phyloP scores from a whole-genome alignment of 2,888 invertebrate species.

The Poecilus cupreus region DNA sequence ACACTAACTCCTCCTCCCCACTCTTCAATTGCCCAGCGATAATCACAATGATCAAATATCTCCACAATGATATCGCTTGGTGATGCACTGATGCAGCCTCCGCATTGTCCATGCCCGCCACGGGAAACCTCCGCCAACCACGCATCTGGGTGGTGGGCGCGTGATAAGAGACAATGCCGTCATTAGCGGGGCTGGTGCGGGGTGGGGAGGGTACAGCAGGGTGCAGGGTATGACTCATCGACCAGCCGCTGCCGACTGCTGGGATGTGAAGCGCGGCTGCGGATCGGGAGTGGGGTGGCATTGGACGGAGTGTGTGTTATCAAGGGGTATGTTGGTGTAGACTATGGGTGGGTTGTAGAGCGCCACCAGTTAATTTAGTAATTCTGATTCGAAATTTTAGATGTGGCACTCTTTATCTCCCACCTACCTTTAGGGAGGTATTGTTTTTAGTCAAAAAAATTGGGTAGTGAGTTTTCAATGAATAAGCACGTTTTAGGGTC shows the following conservation, averaged over 20 bases:
- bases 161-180: slow-evolving; percentile 54
- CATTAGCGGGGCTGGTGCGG: slow-evolving; percentile 44
- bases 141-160: slow-evolving; percentile 4
- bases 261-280: slow-evolving; percentile 9
- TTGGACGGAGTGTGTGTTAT: not conserved
- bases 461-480: no score
- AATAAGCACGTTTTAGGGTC: no score
- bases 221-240: slow-evolving; percentile 50
- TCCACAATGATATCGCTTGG: slow-evolving; percentile 1
- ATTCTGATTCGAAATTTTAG: no score
- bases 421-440: no score
- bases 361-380: no score
- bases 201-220: not conserved
- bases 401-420: no score
- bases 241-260: slow-evolving; percentile 13
- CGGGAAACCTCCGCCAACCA: not conserved
- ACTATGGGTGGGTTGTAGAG: no score
- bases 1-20: no score
- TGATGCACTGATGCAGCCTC: no score
- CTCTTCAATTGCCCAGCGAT: not conserved
- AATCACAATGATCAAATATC: slow-evolving; percentile 25
- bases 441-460: no score
- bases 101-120: slow-evolving; percentile 2
- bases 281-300: not conserved
- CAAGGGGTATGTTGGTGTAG: not conserved